phyloP scores from a whole-genome alignment of 2,888 invertebrate genomes.

The Allolobophora icterica region DNA sequence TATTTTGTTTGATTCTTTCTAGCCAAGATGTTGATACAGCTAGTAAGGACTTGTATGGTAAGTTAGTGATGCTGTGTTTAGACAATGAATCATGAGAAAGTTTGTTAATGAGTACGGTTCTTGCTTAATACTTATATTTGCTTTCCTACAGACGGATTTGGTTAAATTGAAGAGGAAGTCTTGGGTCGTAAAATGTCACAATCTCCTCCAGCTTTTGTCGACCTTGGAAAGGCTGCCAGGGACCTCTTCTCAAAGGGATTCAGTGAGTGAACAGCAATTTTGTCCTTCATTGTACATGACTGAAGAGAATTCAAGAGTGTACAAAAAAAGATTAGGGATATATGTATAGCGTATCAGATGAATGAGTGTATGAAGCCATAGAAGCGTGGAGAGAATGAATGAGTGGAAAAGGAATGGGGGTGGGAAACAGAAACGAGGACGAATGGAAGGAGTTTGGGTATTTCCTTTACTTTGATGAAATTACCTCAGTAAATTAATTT shows the following conservation, averaged over 20 bases:
- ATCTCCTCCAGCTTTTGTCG: conserved; percentile 90
- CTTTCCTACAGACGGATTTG: background rate
- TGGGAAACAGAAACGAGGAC: background rate
- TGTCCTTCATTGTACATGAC: background rate
- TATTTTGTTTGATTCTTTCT: no score
- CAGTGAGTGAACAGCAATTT: conserved; percentile 67
- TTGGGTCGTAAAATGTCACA: background rate
- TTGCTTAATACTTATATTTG: background rate
- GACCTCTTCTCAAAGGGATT: conserved; percentile 96
- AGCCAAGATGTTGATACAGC: no score
- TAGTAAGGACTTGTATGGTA: background rate
- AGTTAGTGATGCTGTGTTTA: background rate
- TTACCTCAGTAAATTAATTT: background rate
- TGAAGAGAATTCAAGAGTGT: background rate
- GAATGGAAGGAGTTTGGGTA: background rate
- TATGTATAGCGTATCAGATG: background rate
- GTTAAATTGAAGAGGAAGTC: background rate
- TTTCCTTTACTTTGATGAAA: no score
- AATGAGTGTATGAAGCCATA: background rate
- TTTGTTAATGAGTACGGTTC: no score
- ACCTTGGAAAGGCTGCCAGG: conserved; percentile 93
- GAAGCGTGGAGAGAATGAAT: background rate
- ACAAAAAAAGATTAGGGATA: background rate
- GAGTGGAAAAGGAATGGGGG: background rate
- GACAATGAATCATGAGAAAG: no score